Evolutionary conservation across 2,888 invertebrate genomes (phyloP).

Genomic region (Coleophora flavipennella): DNA sequence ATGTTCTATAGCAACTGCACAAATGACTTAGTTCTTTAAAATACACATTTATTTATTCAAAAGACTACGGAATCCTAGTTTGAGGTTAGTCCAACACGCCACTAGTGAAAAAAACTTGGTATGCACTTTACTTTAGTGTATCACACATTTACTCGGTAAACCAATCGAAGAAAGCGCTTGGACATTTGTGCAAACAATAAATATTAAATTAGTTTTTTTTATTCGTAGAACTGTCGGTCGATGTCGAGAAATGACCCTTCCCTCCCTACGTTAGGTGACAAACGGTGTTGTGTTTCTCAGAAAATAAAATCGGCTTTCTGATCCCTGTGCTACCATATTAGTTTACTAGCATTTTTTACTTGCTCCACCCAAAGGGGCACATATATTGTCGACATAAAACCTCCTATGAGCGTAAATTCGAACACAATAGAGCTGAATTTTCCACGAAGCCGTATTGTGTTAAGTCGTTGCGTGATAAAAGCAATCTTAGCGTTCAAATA

Average conservation of each 20-base stretch:
- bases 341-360: slow-evolving; percentile 47
- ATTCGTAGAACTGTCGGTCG: slow-evolving; percentile 18
- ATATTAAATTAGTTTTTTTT: slow-evolving; percentile 1
- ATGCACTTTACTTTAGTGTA: too few species aligned
- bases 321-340: slow-evolving; percentile 56
- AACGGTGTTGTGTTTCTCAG: slow-evolving; percentile 36
- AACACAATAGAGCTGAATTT: slow-evolving; percentile 37
- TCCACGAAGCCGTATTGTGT: slow-evolving; percentile 27
- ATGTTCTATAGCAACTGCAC: too few species aligned
- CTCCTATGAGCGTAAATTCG: slow-evolving; percentile 31
- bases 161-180: too few species aligned
- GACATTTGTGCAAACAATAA: not conserved
- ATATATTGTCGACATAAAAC: slow-evolving; percentile 24
- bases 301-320: slow-evolving; percentile 54
- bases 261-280: slow-evolving; percentile 8
- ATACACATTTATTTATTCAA: too few species aligned
- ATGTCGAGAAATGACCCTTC: slow-evolving; percentile 15
- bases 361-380: slow-evolving; percentile 22
- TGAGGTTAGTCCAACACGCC: too few species aligned
- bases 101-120: too few species aligned
- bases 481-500: slow-evolving; percentile 61
- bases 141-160: too few species aligned
- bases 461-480: slow-evolving; percentile 42
- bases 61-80: too few species aligned
- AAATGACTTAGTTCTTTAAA: too few species aligned